Evolutionary conservation across 2,797 vertebrate genomes (phyloP).

Genomic region (Coregonus ussuriensis): DNA sequence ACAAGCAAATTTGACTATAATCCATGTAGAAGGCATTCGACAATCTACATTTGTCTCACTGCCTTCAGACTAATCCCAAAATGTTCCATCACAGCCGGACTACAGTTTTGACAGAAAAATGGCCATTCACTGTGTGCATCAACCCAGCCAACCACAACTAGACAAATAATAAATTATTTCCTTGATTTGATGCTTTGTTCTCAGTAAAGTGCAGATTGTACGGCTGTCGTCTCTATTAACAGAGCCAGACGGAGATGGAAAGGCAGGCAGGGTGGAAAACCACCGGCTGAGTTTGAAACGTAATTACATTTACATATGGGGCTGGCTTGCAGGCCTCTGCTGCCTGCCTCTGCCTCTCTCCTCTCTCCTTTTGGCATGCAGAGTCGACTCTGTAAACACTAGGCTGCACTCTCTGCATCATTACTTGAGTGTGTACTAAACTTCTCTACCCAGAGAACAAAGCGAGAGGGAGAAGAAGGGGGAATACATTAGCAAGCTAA

Average conservation of each 20-base stretch:
- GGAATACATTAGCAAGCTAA: conserved; percentile 70
- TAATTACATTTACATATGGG: conserved; percentile 73
- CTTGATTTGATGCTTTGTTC: conserved; percentile 8
- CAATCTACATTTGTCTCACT: too few species aligned
- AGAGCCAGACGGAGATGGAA: conserved; percentile 27
- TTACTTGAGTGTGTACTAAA: conserved; percentile 64
- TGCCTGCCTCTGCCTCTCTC: conserved; percentile 38
- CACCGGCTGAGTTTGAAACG: conserved; percentile 57
- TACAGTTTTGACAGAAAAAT: conserved; percentile 21
- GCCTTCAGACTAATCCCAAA: too few species aligned
- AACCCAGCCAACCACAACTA: not conserved
- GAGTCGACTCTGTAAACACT: conserved; percentile 62
- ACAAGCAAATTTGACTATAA: too few species aligned
- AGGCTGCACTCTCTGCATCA: conserved; percentile 61
- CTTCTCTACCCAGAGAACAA: conserved; percentile 65
- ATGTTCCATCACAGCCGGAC: too few species aligned
- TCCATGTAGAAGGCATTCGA: not conserved
- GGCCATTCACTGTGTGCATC: conserved; percentile 17
- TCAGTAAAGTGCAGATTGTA: conserved; percentile 44
- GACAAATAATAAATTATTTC: not conserved
- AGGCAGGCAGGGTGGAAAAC: conserved; percentile 36
- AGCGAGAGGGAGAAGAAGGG: conserved; percentile 48
- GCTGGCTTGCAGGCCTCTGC: conserved; percentile 12
- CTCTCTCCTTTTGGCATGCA: conserved; percentile 47
- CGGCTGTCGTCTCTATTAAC: conserved; percentile 54